Conservation (phyloP, 2,797 vertebrate species). For the Amphiprion clarkii region DNA sequence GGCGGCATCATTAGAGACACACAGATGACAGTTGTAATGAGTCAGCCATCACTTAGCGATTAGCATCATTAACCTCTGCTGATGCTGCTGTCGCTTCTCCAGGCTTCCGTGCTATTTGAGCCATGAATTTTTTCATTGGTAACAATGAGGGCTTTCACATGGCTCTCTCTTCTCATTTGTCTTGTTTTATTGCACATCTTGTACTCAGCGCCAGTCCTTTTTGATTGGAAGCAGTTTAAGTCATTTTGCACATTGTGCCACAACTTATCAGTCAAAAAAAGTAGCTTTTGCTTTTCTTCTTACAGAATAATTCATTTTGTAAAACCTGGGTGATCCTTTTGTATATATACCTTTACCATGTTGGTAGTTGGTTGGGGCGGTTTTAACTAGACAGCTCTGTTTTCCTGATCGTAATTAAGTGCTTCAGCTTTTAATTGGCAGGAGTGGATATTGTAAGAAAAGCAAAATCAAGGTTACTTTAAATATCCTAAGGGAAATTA, state of each 20-base stretch:
- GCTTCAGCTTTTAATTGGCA: too few relatives aligned
- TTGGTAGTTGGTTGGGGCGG: too few relatives aligned
- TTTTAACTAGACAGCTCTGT: too few relatives aligned
- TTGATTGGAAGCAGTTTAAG: background rate
- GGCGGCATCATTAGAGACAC: constrained; percentile 54
- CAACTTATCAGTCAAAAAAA: background rate
- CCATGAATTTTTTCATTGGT: background rate
- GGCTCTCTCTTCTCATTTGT: background rate
- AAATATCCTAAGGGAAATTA: too few relatives aligned
- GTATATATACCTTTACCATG: too few relatives aligned
- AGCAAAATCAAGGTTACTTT: too few relatives aligned
- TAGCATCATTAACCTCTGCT: constrained; percentile 63
- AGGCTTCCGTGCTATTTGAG: constrained; percentile 31
- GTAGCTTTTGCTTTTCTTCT: too few relatives aligned
- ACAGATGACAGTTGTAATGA: constrained; percentile 51
- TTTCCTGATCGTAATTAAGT: too few relatives aligned
- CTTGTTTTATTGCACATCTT: background rate
- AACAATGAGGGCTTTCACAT: background rate
- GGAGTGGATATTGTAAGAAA: too few relatives aligned
- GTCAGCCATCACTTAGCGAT: constrained; percentile 51
- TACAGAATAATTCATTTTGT: too few relatives aligned
- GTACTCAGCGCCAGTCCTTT: background rate
- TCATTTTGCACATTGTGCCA: background rate
- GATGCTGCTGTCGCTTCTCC: constrained; percentile 14
- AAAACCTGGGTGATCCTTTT: too few relatives aligned